Conservation (phyloP, 2,797 vertebrate species). For the Sebastes melanostomus region DNA sequence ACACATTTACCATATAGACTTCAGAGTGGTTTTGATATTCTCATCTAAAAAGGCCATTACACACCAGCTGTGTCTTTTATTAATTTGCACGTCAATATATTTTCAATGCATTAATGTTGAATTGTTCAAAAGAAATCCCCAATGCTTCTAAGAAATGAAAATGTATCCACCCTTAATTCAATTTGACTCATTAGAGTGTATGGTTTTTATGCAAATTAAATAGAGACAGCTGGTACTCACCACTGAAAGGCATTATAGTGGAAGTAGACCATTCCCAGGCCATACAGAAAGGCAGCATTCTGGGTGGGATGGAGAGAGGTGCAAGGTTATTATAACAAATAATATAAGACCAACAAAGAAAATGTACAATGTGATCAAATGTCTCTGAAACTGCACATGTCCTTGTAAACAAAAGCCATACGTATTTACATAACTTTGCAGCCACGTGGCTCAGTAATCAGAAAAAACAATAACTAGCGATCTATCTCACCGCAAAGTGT, state of each 20-base stretch:
- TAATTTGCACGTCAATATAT: too few relatives aligned
- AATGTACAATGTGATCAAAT: not conserved
- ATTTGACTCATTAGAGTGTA: too few relatives aligned
- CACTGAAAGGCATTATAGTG: conserved; percentile 99
- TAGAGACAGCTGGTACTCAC: conserved; percentile 82
- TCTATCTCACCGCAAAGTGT: conserved; percentile 13
- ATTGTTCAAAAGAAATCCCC: not conserved
- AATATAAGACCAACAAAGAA: not conserved
- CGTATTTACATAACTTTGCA: not conserved
- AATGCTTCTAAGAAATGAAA: not conserved
- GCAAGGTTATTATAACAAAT: not conserved
- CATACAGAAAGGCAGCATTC: conserved; percentile 99
- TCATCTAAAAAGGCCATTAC: too few relatives aligned
- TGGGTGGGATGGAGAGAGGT: conserved; percentile 65
- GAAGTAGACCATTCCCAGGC: conserved; percentile 99
- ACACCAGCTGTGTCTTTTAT: too few relatives aligned
- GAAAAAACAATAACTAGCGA: not conserved
- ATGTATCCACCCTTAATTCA: too few relatives aligned
- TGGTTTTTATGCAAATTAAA: not conserved
- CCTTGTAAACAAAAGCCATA: not conserved
- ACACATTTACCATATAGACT: not conserved
- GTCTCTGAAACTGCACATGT: not conserved
- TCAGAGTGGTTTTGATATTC: not conserved
- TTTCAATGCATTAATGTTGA: too few relatives aligned
- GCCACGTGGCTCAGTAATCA: not conserved